A percentile compares a stretch with the other conserved stretches of the same genome.
phyloP scores from a whole-genome alignment of 2,113 vertebrate genomes.

The Pholis gunnellus region DNA sequence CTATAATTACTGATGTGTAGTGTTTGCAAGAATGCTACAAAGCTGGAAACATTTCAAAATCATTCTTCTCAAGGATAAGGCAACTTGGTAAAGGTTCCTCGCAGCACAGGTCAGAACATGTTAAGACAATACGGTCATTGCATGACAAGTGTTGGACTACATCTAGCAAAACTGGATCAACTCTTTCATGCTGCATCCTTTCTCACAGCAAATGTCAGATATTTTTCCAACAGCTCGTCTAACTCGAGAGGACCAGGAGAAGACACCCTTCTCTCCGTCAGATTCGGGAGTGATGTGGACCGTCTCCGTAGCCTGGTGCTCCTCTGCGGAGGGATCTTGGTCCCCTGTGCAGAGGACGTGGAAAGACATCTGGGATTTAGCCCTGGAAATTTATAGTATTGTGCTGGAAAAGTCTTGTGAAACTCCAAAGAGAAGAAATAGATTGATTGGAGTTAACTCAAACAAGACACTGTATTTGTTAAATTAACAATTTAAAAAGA shows the following conservation, averaged over 20 bases:
- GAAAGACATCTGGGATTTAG: background rate
- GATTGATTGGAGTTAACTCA: background rate
- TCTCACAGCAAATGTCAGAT: conserved; percentile 83
- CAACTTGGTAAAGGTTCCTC: background rate
- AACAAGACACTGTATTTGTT: background rate
- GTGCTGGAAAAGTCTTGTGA: background rate
- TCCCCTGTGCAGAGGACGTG: conserved; percentile 39
- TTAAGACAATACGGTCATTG: background rate
- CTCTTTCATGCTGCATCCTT: conserved; percentile 83
- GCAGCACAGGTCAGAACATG: background rate
- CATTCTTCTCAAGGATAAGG: conserved; percentile 2
- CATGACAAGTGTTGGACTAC: background rate
- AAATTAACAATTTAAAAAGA: background rate
- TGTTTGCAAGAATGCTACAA: background rate
- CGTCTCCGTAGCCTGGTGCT: conserved; percentile 18
- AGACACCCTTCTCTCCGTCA: background rate
- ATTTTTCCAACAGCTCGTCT: conserved; percentile 66
- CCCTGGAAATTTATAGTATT: background rate
- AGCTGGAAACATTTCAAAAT: background rate
- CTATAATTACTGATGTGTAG: conserved; percentile 2
- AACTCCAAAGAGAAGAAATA: background rate
- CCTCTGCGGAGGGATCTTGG: conserved; percentile 10
- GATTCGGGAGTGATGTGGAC: conserved; percentile 2
- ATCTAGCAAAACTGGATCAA: conserved; percentile 82
- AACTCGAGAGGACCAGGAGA: conserved; percentile 62